Conservation (phyloP, 2,113 vertebrate genomes). For the Bettongia penicillata region DNA sequence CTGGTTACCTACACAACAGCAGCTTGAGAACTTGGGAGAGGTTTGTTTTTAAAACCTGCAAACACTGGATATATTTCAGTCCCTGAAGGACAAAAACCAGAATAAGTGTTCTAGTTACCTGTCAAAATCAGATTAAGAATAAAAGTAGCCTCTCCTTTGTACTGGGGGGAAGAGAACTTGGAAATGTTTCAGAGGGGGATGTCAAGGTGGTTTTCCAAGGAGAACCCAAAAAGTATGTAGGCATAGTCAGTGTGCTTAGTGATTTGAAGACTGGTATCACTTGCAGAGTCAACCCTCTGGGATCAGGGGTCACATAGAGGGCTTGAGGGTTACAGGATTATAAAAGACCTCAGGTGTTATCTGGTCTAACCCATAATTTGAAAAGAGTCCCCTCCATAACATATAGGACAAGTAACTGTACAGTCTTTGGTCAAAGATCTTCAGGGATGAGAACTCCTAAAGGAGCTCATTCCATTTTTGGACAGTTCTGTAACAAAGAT, state of each 20-base stretch:
- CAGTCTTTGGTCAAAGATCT: neutral
- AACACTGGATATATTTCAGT: neutral
- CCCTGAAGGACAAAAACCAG: neutral
- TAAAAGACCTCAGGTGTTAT: neutral
- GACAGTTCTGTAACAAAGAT: neutral
- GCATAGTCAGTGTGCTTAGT: neutral
- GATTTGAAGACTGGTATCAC: neutral
- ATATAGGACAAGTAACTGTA: neutral
- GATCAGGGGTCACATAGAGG: neutral
- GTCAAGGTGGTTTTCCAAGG: neutral
- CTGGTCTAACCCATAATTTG: neutral
- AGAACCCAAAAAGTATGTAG: neutral
- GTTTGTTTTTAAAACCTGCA: neutral
- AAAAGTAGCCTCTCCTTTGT: neutral
- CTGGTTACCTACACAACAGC: neutral
- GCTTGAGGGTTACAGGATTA: neutral
- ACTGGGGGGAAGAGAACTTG: neutral
- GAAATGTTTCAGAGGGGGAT: neutral
- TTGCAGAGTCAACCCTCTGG: neutral
- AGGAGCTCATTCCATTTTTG: neutral
- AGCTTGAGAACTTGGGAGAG: neutral
- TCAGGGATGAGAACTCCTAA: neutral
- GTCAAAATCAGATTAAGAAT: neutral
- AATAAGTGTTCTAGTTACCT: neutral
- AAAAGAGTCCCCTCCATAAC: neutral